phyloP scores from a whole-genome alignment of 2,113 vertebrate species.

The Rhipidura dahli region DNA sequence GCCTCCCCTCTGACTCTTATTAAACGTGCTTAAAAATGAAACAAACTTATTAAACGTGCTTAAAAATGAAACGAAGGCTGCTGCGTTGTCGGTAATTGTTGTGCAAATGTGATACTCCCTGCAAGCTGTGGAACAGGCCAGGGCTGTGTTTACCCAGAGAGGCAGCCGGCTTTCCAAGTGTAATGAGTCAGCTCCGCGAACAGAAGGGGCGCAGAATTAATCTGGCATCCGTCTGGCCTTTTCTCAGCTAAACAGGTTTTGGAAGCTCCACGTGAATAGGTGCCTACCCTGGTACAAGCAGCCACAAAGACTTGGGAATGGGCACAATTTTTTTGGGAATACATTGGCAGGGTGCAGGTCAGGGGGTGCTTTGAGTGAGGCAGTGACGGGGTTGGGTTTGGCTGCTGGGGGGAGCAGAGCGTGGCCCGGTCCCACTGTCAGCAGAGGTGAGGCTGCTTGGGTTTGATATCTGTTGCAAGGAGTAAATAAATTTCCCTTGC shows the following conservation, averaged over 20 bases:
- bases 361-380: background rate
- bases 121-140: constrained; percentile 39
- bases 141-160: constrained; percentile 42
- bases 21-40: constrained; percentile 37
- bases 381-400: rapidly evolving
- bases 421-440: rapidly evolving
- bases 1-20: constrained; percentile 8
- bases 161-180: constrained; percentile 64
- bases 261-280: constrained; percentile 27
- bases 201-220: constrained; percentile 52
- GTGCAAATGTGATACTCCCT: constrained; percentile 49
- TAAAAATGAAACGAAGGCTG: constrained; percentile 14
- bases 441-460: background rate
- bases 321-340: background rate
- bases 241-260: constrained; percentile 50
- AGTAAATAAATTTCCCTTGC: background rate
- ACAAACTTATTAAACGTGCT: constrained; percentile 11
- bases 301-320: background rate
- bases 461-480: background rate
- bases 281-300: background rate
- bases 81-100: constrained; percentile 39
- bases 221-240: constrained; percentile 63
- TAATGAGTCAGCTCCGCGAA: constrained; percentile 64
- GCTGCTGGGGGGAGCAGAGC: rapidly evolving
- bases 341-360: background rate